These are phyloP conservation scores for Echiichthys vipera DNA, from an alignment of 2,797 vertebrate species.

Conservation along the genomic window DNA sequence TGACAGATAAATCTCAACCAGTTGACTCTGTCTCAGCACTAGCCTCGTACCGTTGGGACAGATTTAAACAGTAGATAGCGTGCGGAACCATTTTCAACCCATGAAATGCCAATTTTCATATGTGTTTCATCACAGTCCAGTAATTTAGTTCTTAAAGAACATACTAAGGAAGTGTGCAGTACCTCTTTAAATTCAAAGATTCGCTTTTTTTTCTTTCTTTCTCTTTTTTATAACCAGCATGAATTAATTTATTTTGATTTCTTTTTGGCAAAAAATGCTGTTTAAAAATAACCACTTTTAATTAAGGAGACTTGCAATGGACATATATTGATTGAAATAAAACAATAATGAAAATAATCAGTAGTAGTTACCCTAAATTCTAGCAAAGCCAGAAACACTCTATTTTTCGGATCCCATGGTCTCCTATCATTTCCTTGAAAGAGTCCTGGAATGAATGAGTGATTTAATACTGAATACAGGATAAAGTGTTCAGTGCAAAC, in stretches of 20 bases:
- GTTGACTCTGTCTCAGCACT: too few relatives aligned
- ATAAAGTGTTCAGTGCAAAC: background rate
- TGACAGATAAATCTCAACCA: too few relatives aligned
- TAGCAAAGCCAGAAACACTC: background rate
- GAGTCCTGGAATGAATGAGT: background rate
- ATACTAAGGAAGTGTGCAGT: too few relatives aligned
- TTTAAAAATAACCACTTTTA: background rate
- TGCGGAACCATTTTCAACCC: too few relatives aligned
- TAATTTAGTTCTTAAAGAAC: too few relatives aligned
- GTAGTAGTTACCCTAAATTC: background rate
- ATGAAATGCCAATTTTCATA: too few relatives aligned
- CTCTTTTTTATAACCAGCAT: too few relatives aligned
- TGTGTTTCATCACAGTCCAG: too few relatives aligned
- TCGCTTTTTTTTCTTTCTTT: background rate
- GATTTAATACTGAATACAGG: background rate
- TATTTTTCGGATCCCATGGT: background rate
- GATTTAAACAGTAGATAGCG: too few relatives aligned
- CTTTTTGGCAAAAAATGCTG: background rate
- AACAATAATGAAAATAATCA: background rate
- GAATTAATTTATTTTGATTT: background rate
- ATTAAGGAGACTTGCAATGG: background rate
- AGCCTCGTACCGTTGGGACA: too few relatives aligned
- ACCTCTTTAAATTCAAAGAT: conserved; percentile 1
- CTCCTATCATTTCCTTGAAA: background rate
- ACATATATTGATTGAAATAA: background rate